phyloP scores from a whole-genome alignment of 2,797 vertebrate genomes.

The Chrosomus eos region DNA sequence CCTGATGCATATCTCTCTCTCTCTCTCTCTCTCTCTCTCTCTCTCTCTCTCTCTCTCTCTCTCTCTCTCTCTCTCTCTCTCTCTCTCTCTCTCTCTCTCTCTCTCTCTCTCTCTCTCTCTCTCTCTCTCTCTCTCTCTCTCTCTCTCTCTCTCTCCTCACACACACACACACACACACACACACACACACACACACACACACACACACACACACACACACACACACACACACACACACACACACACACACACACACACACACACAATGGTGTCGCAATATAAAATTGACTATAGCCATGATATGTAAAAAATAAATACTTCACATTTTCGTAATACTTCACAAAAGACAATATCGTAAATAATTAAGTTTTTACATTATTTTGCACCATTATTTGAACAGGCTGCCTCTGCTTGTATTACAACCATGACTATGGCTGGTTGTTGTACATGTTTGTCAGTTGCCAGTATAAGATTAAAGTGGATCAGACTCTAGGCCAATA shows the following conservation, averaged over 20 bases:
- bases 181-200: no score
- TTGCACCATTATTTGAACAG: not conserved
- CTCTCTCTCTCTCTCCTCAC: no score
- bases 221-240: no score
- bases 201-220: no score
- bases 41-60: no score
- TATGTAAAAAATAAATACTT: not conserved
- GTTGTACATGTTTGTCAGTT: not conserved
- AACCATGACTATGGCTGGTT: not conserved
- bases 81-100: no score
- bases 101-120: no score
- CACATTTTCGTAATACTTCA: not conserved
- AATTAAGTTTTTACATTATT: not conserved
- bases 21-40: no score
- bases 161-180: no score
- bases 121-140: no score
- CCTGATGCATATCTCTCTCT: not conserved
- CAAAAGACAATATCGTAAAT: not conserved
- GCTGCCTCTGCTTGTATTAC: not conserved
- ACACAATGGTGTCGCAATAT: not conserved
- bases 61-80: no score
- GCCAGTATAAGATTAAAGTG: not conserved
- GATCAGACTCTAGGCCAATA: not conserved
- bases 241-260: no score
- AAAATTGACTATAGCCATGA: not conserved